A percentile compares a stretch with the other conserved stretches of the same genome.
Conservation (phyloP, 2,113 vertebrate genomes). For the Gyps fulvus region DNA sequence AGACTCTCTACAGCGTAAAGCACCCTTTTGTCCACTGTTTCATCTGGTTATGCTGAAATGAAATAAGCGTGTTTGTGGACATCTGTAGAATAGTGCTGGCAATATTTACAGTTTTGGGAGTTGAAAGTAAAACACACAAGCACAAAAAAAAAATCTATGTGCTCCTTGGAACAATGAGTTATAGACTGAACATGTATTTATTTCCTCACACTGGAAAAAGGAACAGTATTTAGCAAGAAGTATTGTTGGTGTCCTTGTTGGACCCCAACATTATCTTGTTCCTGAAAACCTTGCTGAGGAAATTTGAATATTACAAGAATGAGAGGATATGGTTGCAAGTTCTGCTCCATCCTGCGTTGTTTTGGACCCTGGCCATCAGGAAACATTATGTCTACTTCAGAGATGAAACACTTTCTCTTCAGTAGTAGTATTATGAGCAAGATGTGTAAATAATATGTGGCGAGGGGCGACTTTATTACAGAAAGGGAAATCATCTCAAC, state of each 20-base stretch:
- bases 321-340: background rate
- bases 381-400: background rate
- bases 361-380: slow-evolving; percentile 20
- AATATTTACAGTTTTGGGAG: background rate
- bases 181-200: background rate
- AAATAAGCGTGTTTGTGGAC: background rate
- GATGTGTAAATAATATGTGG: slow-evolving; percentile 1
- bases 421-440: background rate
- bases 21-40: background rate
- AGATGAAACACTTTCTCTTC: slow-evolving; percentile 31
- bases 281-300: slow-evolving; percentile 17
- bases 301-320: slow-evolving; percentile 3
- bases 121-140: background rate
- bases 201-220: background rate
- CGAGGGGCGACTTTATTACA: background rate
- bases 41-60: background rate
- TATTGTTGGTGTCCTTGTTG: background rate
- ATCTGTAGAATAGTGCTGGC: background rate
- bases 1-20: rapidly evolving
- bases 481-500: background rate
- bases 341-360: slow-evolving; percentile 1
- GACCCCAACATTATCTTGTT: background rate
- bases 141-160: background rate
- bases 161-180: background rate
- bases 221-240: background rate